Conservation (phyloP, 1,140 invertebrate species). For the Formica selysi region DNA sequence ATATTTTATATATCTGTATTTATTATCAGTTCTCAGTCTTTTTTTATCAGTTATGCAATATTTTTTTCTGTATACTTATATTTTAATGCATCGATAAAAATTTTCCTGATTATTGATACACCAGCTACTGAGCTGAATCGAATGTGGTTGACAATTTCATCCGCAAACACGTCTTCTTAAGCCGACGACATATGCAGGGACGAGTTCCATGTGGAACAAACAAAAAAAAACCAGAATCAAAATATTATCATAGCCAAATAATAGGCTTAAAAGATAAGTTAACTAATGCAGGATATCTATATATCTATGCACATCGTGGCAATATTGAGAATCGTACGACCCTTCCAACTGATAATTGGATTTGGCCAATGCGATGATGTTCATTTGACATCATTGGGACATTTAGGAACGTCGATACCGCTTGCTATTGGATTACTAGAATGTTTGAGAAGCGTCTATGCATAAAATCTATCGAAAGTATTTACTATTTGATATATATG, state of each 20-base stretch:
- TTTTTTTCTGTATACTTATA: not conserved
- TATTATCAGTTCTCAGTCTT: not conserved
- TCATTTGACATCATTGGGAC: slow-evolving; percentile 84
- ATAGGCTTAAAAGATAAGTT: slow-evolving; percentile 80
- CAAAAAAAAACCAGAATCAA: slow-evolving; percentile 71
- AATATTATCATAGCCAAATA: slow-evolving; percentile 83
- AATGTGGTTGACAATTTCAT: slow-evolving; percentile 57
- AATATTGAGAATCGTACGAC: slow-evolving; percentile 70
- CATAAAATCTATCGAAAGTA: not conserved
- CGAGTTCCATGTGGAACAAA: slow-evolving; percentile 68
- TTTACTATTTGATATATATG: not conserved
- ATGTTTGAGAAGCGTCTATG: slow-evolving; percentile 70
- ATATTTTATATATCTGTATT: not conserved
- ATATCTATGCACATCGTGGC: slow-evolving; percentile 63
- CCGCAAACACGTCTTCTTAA: slow-evolving; percentile 56
- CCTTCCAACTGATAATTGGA: slow-evolving; percentile 81
- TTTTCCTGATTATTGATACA: not conserved
- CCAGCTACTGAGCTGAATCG: not conserved
- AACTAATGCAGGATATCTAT: slow-evolving; percentile 60
- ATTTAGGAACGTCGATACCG: slow-evolving; percentile 74
- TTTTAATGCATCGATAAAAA: not conserved
- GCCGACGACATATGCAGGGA: slow-evolving; percentile 70
- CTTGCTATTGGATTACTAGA: slow-evolving; percentile 78
- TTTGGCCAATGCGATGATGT: slow-evolving; percentile 81
- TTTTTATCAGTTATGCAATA: not conserved